Evolutionary conservation across 2,888 invertebrate genomes (phyloP), one percentile per base, ranked within the genome.

Genomic region (Sipha maydis): DNA sequence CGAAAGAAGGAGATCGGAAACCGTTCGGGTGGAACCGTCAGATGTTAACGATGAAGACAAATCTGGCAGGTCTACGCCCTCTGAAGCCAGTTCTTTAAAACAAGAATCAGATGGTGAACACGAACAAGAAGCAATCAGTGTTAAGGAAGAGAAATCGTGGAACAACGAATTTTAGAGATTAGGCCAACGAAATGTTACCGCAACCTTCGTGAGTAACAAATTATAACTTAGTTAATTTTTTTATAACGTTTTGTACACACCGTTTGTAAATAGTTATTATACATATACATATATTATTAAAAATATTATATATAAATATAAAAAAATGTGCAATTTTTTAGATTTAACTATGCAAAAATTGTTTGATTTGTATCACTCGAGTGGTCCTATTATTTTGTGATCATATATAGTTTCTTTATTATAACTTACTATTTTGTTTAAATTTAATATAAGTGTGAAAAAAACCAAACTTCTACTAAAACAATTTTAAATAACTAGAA

Each of bases 11-110:
- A 61, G 88, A n/a, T 88, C 82, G 5, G 95, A 95, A 91, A 96
- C 96, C 8, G 94, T 96, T 89, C 94, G 95, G 54, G 95, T 96
- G 83, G 96, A 96, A 92, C 96, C 96, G 0, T 95, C 95, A 38
- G 95, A 96, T 3, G 95, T 95, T 41, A 82, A 88, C 67, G 80
- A 88, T 11, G 92, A 93, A 91, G 90, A 90, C 31, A 88, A 88
- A 61, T 88, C 88, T 61, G 88, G 82, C 48, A 56, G 88, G 31
- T 82, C 88, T 19, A 88, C 80, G 28, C 88, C 88, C 1, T 88
- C 88, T 0, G 86, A 88, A 31, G 9, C 75, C 3, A 82, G 80
- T 80, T 88, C 88, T 25, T 14, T 88, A 19, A 88, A 88, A 75
- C 88, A 61, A 75, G 88, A 82, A 31, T 88, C 88, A 9, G 88